Percentiles rank a stretch among this genome's conserved stretches.
Evolutionary conservation across 2,797 vertebrate species (phyloP).

Genomic region (Poeciliopsis turneri): DNA sequence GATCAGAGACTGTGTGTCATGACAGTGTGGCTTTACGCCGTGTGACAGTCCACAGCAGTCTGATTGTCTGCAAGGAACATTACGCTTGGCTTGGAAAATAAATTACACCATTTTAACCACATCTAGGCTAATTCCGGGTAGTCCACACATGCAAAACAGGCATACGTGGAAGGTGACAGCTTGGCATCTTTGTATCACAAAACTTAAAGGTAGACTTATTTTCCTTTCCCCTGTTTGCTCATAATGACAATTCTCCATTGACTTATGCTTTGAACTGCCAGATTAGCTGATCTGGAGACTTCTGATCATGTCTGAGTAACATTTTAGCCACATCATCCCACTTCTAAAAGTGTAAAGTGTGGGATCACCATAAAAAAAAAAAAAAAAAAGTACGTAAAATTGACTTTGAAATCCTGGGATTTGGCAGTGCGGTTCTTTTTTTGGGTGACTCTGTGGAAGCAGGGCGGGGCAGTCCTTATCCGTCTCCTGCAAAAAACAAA

Average conservation of each 20-base stretch:
- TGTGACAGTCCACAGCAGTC: conserved; percentile 71
- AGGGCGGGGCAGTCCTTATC: background rate
- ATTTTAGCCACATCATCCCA: conserved; percentile 13
- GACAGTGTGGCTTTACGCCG: conserved; percentile 64
- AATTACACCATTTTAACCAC: conserved; percentile 66
- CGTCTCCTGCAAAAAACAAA: background rate
- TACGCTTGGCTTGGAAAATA: conserved; percentile 64
- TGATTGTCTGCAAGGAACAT: conserved; percentile 73
- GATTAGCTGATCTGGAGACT: conserved; percentile 30
- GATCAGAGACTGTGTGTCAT: conserved; percentile 32
- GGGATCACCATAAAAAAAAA: conserved; percentile 39
- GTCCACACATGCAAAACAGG: conserved; percentile 46
- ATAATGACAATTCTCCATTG: conserved; percentile 44
- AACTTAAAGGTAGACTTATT: conserved; percentile 36
- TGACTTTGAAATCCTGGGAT: conserved; percentile 46
- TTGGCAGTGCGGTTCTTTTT: conserved; percentile 29
- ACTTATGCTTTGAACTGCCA: conserved; percentile 30
- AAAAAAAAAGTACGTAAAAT: conserved; percentile 38
- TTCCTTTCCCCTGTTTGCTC: conserved; percentile 38
- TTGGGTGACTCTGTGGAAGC: conserved; percentile 33
- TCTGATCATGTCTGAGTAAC: conserved; percentile 29
- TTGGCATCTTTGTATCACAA: conserved; percentile 47
- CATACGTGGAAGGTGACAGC: conserved; percentile 51
- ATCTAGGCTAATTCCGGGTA: conserved; percentile 46
- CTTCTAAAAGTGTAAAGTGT: conserved; percentile 33